Evolutionary conservation across 2,797 vertebrate genomes (phyloP).

Genomic region (Acipenser transmontanus): DNA sequence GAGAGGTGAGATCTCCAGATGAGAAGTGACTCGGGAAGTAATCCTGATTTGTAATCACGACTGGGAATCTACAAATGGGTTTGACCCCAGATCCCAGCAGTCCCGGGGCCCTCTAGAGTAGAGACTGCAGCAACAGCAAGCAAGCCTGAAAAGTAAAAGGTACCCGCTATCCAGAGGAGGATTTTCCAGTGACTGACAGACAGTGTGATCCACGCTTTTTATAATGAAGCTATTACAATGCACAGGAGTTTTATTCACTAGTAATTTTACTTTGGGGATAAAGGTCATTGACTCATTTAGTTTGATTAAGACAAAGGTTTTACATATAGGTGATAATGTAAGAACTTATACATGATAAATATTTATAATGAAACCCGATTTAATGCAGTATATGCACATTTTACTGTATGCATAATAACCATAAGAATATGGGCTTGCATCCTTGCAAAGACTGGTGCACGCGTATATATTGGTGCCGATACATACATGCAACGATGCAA

Average conservation of each 20-base stretch:
- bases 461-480: too few relatives aligned
- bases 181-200: background rate
- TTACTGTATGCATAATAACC: too few relatives aligned
- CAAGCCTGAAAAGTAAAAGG: slow-evolving; percentile 11
- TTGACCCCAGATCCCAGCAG: slow-evolving; percentile 50
- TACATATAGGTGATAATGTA: too few relatives aligned
- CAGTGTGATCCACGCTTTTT: background rate
- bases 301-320: background rate
- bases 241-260: too few relatives aligned
- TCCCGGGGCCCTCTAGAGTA: slow-evolving; percentile 60
- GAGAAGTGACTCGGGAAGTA: slow-evolving; percentile 61
- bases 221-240: too few relatives aligned
- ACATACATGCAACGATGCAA: too few relatives aligned
- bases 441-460: too few relatives aligned
- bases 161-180: background rate
- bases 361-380: too few relatives aligned
- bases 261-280: background rate
- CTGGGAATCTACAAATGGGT: slow-evolving; percentile 74
- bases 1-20: slow-evolving; percentile 41
- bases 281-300: background rate
- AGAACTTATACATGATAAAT: too few relatives aligned
- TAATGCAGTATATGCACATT: too few relatives aligned
- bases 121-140: slow-evolving; percentile 53
- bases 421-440: too few relatives aligned
- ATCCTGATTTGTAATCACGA: slow-evolving; percentile 71